Evolutionary conservation across 2,888 invertebrate species (phyloP).

Genomic region (Polydesmus complanatus): DNA sequence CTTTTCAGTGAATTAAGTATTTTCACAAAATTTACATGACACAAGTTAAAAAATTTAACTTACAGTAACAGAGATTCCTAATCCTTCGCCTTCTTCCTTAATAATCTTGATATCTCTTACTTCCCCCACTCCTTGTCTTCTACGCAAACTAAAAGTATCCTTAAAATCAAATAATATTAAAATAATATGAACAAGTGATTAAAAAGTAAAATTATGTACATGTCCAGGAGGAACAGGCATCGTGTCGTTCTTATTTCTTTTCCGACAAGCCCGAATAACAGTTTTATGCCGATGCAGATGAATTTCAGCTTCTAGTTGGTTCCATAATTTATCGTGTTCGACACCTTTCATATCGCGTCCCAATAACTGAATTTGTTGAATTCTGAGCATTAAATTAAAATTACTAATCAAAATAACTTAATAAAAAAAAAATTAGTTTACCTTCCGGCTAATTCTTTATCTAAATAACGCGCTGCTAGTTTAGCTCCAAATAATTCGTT

Average conservation of each 20-base stretch:
- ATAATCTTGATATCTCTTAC: conserved; percentile 45
- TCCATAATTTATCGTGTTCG: conserved; percentile 62
- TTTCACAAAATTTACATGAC: conserved; percentile 9
- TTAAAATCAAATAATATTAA: conserved; percentile 19
- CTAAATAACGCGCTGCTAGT: conserved; percentile 69
- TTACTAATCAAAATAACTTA: not conserved
- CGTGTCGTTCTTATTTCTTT: conserved; percentile 21
- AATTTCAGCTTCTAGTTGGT: conserved; percentile 73
- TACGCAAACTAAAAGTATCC: conserved; percentile 30
- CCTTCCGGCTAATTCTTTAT: conserved; percentile 62
- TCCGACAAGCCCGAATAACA: conserved; percentile 44
- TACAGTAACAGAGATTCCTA: conserved; percentile 73
- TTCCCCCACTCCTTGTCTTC: conserved; percentile 34
- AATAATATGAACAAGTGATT: not conserved
- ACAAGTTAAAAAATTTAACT: conserved; percentile 23
- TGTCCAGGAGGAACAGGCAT: conserved; percentile 17
- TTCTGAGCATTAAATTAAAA: conserved; percentile 35
- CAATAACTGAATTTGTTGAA: conserved; percentile 70
- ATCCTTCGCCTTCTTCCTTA: conserved; percentile 59
- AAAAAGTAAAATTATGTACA: not conserved
- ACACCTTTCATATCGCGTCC: conserved; percentile 65
- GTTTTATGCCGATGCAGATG: conserved; percentile 73
- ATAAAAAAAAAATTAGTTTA: conserved; percentile 20
- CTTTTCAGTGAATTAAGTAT: no score
- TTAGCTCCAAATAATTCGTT: conserved; percentile 72